Percentiles rank a stretch among this genome's conserved stretches.
phyloP scores from a whole-genome alignment of 2,113 vertebrate species.

The Tympanuchus pallidicinctus region DNA sequence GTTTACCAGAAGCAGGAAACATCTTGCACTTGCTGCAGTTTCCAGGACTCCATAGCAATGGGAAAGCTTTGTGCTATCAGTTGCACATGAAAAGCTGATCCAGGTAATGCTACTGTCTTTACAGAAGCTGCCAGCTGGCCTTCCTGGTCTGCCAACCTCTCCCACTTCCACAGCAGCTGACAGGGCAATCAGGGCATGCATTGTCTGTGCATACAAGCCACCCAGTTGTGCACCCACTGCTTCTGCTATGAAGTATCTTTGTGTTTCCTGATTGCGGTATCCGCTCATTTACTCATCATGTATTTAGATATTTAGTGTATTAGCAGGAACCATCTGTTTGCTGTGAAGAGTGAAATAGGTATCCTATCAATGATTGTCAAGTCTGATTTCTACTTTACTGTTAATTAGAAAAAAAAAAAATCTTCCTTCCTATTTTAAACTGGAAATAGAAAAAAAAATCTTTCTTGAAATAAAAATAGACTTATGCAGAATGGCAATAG shows the following conservation, averaged over 20 bases:
- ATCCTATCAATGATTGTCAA: background rate
- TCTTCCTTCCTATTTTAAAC: background rate
- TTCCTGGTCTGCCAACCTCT: background rate
- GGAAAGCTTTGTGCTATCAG: background rate
- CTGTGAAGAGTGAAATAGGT: background rate
- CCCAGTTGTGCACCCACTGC: background rate
- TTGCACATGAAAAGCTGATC: background rate
- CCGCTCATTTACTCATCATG: background rate
- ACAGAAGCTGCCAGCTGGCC: background rate
- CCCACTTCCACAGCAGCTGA: background rate
- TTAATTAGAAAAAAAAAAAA: background rate
- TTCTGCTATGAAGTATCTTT: background rate
- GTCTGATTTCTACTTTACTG: background rate
- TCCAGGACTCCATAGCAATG: background rate
- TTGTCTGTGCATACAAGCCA: background rate
- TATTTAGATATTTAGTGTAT: background rate
- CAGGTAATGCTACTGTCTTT: background rate
- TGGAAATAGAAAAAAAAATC: background rate
- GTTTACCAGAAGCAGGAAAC: background rate
- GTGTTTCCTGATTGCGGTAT: background rate
- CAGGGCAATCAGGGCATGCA: background rate
- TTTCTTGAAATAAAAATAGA: background rate
- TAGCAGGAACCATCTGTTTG: background rate
- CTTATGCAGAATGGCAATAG: background rate
- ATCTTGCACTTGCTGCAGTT: background rate